phyloP scores from a whole-genome alignment of 2,113 vertebrate species.

The Albula goreensis region DNA sequence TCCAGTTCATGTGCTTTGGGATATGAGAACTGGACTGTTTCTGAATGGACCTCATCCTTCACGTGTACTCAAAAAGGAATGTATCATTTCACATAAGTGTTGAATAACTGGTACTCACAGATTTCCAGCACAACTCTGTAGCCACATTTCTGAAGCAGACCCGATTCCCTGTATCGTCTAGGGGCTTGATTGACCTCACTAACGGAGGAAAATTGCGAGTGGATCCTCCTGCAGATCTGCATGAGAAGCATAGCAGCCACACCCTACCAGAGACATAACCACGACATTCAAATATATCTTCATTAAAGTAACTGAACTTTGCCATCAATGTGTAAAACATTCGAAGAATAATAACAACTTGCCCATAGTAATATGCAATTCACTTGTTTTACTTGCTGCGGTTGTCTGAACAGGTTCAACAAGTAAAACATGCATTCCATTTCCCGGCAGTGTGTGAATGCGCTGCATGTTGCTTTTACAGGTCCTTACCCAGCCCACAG shows the following conservation, averaged over 20 bases:
- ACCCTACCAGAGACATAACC: conserved; percentile 57
- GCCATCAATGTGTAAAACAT: not conserved
- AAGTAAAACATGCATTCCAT: too few relatives aligned
- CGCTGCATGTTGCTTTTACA: not conserved
- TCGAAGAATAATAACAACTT: not conserved
- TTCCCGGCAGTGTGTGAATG: not conserved
- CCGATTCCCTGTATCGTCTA: conserved; percentile 15
- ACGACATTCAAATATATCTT: not conserved
- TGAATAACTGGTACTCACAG: conserved; percentile 14
- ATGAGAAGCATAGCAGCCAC: conserved; percentile 69
- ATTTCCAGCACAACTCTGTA: conserved; percentile 59
- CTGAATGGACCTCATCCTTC: conserved; percentile 47
- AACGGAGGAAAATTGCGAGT: conserved; percentile 60
- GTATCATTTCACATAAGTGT: not conserved
- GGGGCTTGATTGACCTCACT: conserved; percentile 35
- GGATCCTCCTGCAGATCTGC: conserved; percentile 73
- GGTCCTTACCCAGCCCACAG: conserved; percentile 70
- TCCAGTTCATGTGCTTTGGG: too few relatives aligned
- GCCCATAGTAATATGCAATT: not conserved
- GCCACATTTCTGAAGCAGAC: conserved; percentile 53
- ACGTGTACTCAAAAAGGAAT: not conserved
- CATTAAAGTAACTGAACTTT: not conserved
- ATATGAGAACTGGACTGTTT: too few relatives aligned
- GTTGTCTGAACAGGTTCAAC: not conserved
- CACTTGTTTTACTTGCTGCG: not conserved